Percentiles rank a stretch among this genome's conserved stretches.
Evolutionary conservation across 2,888 invertebrate species (phyloP).

Genomic region (Apodemia mormo): DNA sequence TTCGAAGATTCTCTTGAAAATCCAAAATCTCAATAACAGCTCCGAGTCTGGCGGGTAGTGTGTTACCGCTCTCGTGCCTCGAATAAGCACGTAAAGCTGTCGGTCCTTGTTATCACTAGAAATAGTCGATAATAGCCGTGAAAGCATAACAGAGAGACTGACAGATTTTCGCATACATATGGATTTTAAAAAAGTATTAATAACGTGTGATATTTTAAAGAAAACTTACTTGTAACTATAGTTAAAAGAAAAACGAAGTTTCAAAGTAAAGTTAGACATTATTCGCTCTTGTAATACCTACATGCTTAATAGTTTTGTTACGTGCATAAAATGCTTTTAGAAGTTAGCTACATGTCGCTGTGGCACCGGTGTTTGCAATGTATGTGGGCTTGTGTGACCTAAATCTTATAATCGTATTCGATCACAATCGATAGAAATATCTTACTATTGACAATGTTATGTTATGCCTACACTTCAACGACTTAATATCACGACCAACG

Average conservation of each 20-base stretch:
- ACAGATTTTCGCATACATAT: too few relatives aligned
- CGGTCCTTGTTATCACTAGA: too few relatives aligned
- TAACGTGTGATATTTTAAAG: too few relatives aligned
- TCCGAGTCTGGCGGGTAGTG: too few relatives aligned
- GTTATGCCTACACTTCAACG: conserved; percentile 21
- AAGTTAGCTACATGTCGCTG: conserved; percentile 14
- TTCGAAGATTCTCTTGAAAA: too few relatives aligned
- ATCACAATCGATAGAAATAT: conserved; percentile 19
- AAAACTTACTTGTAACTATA: not conserved
- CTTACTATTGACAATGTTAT: conserved; percentile 12
- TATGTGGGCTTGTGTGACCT: conserved; percentile 30
- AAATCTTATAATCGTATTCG: conserved; percentile 22
- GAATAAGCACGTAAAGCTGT: too few relatives aligned
- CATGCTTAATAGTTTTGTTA: not conserved
- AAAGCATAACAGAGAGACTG: too few relatives aligned
- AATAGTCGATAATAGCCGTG: too few relatives aligned
- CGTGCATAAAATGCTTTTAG: not conserved
- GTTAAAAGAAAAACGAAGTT: not conserved
- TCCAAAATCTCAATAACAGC: too few relatives aligned
- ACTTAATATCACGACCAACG: conserved; percentile 2
- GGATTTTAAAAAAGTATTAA: too few relatives aligned
- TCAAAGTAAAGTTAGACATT: not conserved
- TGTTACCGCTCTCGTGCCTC: too few relatives aligned
- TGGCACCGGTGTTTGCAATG: not conserved
- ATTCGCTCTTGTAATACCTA: not conserved